A percentile compares a stretch with the other conserved stretches of the same genome.
Conservation (phyloP, 2,888 invertebrate species). For the Elegia similella region DNA sequence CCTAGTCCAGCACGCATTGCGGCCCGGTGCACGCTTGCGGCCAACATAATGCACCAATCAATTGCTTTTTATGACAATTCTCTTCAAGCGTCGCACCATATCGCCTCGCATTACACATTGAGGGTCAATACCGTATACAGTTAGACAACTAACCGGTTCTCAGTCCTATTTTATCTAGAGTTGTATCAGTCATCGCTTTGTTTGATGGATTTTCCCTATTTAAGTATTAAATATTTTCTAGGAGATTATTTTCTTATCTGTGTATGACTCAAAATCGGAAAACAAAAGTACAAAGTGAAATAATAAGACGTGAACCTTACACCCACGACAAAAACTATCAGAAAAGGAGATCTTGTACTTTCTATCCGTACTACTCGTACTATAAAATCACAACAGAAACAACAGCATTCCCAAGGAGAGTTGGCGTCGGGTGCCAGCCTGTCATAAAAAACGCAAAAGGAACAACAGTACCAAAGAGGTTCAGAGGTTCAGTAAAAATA, state of each 20-base stretch:
- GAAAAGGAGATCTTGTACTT: too few species aligned
- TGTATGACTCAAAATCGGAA: background rate
- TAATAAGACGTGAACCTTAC: too few species aligned
- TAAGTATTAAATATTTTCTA: background rate
- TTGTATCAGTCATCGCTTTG: background rate
- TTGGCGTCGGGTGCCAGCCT: too few species aligned
- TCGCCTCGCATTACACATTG: background rate
- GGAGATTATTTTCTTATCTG: background rate
- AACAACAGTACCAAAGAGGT: too few species aligned
- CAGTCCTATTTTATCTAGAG: background rate
- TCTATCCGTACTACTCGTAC: too few species aligned
- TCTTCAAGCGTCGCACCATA: background rate
- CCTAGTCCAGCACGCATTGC: background rate
- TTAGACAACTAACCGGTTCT: background rate
- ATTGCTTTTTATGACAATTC: conserved; percentile 23
- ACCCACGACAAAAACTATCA: too few species aligned
- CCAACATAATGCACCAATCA: conserved; percentile 6
- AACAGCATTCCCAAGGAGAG: too few species aligned
- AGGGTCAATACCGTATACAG: conserved; percentile 8
- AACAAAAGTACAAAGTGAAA: background rate
- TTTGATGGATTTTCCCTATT: background rate
- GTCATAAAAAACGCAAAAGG: too few species aligned
- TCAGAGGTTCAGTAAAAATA: too few species aligned
- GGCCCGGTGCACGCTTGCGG: conserved; percentile 4
- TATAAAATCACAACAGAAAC: too few species aligned